Evolutionary conservation across 2,113 vertebrate species (phyloP), one percentile per base, ranked within the genome.

Genomic region (Sorex fumeus): DNA sequence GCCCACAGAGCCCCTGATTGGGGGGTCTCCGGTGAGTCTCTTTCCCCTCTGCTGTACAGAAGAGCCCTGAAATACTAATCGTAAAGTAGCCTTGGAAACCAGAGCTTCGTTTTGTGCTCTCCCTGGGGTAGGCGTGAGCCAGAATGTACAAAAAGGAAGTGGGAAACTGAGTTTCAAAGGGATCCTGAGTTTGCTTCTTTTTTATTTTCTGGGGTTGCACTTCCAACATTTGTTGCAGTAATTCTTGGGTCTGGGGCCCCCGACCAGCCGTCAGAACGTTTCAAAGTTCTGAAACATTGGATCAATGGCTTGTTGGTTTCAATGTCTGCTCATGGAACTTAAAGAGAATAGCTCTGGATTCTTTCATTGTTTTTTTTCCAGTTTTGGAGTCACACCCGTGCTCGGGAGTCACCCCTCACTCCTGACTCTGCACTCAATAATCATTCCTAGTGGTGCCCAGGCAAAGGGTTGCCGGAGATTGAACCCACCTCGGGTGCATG

Each of bases 1-100:
- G 76, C 74, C 69, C 67, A 2, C 0, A 0, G 18, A 72, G 80
- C 45, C 43, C 76, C 88, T 62, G 47, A 43, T 67, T 40, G 69
- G 71, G 43, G 67, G 69, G 76, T 12, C 32, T 15, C 88, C 77
- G n/a, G 78, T 81, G 80, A 50, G 34, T 84, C 79, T 86, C 70
- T 90, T 76, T 74, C 2, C 0, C 88, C 70, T 45, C 25, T 25
- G 3, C 84, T 34, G 23, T 75, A 74, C 25, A 28, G 74, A n/a
- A 75, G 70, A 93, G 88, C 47, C 27, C 71, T 91, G 69, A 71
- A 70, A 83, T n/a, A 32, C 90, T 93, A 64, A 94, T 32, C 86
- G 77, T 57, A 71, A 83, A 62, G 88, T 93, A 84, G 69, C 76
- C 96, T 76, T 88, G 95, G 96, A 95, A 93, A 95, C 94, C 36